Base-by-base conservation (phyloP, 2,888 invertebrate genomes). In the Gastracanthus pulcherrimus region DNA sequence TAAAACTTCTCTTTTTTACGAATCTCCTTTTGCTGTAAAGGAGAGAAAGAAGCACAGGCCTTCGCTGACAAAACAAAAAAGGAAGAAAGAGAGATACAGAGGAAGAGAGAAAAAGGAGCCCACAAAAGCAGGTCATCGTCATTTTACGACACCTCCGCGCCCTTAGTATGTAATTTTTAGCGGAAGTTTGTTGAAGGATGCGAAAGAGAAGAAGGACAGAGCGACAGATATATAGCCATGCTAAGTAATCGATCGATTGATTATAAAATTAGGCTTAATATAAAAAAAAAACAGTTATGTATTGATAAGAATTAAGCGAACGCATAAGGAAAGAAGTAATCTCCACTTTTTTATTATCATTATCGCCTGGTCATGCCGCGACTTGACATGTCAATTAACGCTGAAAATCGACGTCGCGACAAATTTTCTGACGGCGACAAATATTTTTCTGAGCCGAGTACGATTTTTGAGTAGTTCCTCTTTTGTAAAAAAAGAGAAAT, bases 231-330 rank as follows among this genome's bases (percentile, higher is more conserved):
- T 13, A n/a, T 82, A 77, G 62, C 70, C 29, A 78, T 62, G 55
- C 78, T 78, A 75, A 74, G 62, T 76, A 78, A 72, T 58, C 51
- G 31, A 78, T 70, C 67, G 70, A 82, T 78, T 64, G 74, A 76
- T 78, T 71, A 76, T 76, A 41, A 80, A 82, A 84, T 84, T 85
- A 85, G 83, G 83, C 83, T 84, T 82, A 85, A 84, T 77, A 77
- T 83, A 78, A 69, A 74, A 41, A 6, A 72, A 74, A 66, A 78
- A 60, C 48, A 79, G 58, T 84, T 81, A 79, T 78, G 23, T 78
- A 84, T 60, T 82, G 72, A 81, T 84, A 78, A 78, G 80, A 45
- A 71, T 77, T 74, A 81, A 74, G 78, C 64, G 58, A 72, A 38
- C 23, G 69, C 70, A 75, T 19, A 75, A 69, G 36, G 29, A 74